Evolutionary conservation across 2,888 invertebrate genomes (phyloP), one percentile per base, ranked within the genome.

Genomic region (Chironomus tentans): DNA sequence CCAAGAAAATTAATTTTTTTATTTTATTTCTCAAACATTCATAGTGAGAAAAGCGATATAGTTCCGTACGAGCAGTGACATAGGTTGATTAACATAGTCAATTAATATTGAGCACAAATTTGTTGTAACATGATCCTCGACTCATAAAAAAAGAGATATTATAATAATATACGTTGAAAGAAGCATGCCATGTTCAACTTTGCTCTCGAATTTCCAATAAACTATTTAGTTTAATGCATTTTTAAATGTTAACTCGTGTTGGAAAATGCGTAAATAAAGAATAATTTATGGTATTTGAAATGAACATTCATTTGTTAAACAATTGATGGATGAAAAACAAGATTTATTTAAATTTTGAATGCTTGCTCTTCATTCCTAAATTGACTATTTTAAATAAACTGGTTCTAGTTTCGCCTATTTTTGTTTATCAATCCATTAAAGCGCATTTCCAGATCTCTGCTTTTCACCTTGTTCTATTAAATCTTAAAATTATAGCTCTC

Each of bases 71-170:
- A n/a, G 22, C 61, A 47, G 28, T 72, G 72, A 56, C 50, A 24
- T 24, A 72, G 70, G 62, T 72, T 72, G 72, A 72, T 72, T 28
- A 72, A 72, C 62, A 38, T 13, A 65, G 21, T 65, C 65, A 65
- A 65, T 65, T 72, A 62, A 72, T 56, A 18, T 18, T 56, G 15
- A 56, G 38, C 38, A 56, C 56, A 56, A 18, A 15, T 56, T 61
- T 62, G n/a, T n/a, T 22, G 47, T 61, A 72, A 72, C 13, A 38
- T 56, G 72, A 72, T 72, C 50, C 15, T 15, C 15, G 15, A 15
- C n/a, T n/a, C n/a, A n/a, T n/a, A n/a, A n/a, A n/a, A n/a, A n/a
- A n/a, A n/a, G n/a, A n/a, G n/a, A n/a, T n/a, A n/a, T n/a, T n/a
- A n/a, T n/a, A 50, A 50, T 3, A 50, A 5, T 50, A 50, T 50